phyloP scores from a whole-genome alignment of 2,888 invertebrate genomes.

The Phyllotreta cruciferae region DNA sequence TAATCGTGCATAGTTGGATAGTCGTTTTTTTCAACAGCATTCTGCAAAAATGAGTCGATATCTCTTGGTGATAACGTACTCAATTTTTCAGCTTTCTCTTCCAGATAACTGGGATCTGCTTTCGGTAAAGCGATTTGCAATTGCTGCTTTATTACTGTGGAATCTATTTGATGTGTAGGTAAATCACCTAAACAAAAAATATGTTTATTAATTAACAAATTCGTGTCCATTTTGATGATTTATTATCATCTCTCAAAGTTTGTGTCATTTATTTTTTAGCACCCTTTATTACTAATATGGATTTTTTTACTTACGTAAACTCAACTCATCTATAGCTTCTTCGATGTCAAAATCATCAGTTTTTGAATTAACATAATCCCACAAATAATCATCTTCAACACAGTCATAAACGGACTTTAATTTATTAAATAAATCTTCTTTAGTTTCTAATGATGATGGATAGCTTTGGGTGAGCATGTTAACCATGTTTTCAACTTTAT shows the following conservation, averaged over 20 bases:
- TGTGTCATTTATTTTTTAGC: too few species aligned
- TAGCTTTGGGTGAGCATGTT: constrained; percentile 42
- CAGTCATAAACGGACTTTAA: constrained; percentile 44
- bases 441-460: not conserved
- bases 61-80: constrained; percentile 41
- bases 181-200: constrained; percentile 18
- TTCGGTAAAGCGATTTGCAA: constrained; percentile 54
- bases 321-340: constrained; percentile 41
- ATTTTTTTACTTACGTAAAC: constrained; percentile 1
- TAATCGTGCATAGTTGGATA: constrained; percentile 57
- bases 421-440: constrained; percentile 23
- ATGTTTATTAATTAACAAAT: too few species aligned
- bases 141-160: constrained; percentile 43
- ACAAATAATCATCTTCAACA: constrained; percentile 44
- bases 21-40: constrained; percentile 51
- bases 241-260: too few species aligned
- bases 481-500: constrained; percentile 46
- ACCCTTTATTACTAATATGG: too few species aligned
- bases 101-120: constrained; percentile 55
- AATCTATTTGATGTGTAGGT: constrained; percentile 34
- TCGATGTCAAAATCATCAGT: constrained; percentile 37
- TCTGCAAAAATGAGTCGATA: constrained; percentile 49
- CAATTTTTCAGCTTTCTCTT: constrained; percentile 49
- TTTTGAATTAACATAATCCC: constrained; percentile 39
- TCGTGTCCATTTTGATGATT: too few species aligned